A percentile compares a stretch with the other conserved stretches of the same genome.
phyloP scores from a whole-genome alignment of 2,888 invertebrate genomes.

The Brachyptera risi region DNA sequence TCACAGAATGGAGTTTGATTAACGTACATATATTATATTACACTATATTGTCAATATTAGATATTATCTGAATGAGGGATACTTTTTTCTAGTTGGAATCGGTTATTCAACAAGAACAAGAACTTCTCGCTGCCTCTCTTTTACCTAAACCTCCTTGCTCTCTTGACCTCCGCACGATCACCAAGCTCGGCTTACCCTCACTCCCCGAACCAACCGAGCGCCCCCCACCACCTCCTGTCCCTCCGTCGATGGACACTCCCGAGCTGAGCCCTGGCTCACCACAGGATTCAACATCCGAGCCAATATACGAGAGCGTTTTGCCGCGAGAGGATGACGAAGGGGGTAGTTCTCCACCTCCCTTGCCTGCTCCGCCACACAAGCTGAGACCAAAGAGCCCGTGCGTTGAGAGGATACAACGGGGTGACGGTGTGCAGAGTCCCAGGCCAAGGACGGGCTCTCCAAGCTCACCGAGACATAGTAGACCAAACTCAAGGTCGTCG shows the following conservation, averaged over 20 bases:
- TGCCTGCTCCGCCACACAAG: slow-evolving; percentile 41
- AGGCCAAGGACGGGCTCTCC: slow-evolving; percentile 31
- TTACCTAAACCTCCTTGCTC: slow-evolving; percentile 37
- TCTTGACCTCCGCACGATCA: slow-evolving; percentile 33
- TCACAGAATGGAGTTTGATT: too few species aligned
- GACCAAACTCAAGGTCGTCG: slow-evolving; percentile 50
- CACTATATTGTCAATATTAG: too few species aligned
- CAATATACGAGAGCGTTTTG: slow-evolving; percentile 81
- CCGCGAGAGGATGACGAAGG: slow-evolving; percentile 55
- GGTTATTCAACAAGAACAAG: slow-evolving; percentile 60
- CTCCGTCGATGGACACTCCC: slow-evolving; percentile 52
- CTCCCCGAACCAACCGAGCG: slow-evolving; percentile 74
- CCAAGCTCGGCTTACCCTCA: slow-evolving; percentile 53
- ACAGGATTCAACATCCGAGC: slow-evolving; percentile 45
- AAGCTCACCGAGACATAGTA: slow-evolving; percentile 50
- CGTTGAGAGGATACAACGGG: slow-evolving; percentile 40
- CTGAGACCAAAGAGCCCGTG: slow-evolving; percentile 44
- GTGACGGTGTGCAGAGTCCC: slow-evolving; percentile 37
- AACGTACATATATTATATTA: too few species aligned
- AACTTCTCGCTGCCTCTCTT: slow-evolving; percentile 45
- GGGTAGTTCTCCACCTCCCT: slow-evolving; percentile 38
- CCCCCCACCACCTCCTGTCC: slow-evolving; percentile 62
- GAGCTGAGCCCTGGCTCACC: slow-evolving; percentile 37
- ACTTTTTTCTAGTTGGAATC: slow-evolving; percentile 50
- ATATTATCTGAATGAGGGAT: too few species aligned